Conservation (phyloP, 1,140 invertebrate species). For the Nixonia krombeini region DNA sequence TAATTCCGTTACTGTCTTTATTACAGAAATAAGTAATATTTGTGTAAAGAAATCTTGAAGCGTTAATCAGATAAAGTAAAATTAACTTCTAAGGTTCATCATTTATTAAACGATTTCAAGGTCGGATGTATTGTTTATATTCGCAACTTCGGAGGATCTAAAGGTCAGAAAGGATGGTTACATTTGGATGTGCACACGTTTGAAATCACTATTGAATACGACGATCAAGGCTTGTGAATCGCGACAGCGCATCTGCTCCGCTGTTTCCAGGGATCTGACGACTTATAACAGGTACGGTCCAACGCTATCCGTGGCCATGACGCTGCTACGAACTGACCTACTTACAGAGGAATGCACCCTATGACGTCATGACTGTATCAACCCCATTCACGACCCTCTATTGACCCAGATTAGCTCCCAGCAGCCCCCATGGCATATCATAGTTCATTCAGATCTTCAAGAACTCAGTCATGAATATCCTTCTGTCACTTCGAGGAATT, state of each 20-base stretch:
- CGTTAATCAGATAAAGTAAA: no score
- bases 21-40: not conserved
- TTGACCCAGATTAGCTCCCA: constrained; percentile 49
- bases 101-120: no score
- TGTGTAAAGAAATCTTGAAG: no score
- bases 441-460: constrained; percentile 47
- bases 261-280: constrained; percentile 38
- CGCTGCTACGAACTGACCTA: constrained; percentile 44
- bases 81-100: no score
- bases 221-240: constrained; percentile 39
- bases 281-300: no score
- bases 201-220: constrained; percentile 8
- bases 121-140: no score
- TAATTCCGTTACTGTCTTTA: not conserved
- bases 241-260: constrained; percentile 20
- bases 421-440: constrained; percentile 51
- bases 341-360: constrained; percentile 44
- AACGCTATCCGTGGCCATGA: constrained; percentile 42
- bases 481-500: constrained; percentile 6
- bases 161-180: no score
- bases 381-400: constrained; percentile 53
- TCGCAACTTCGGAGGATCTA: no score
- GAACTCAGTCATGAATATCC: constrained; percentile 42
- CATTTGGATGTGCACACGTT: constrained; percentile 2
- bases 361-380: constrained; percentile 48